phyloP scores from a whole-genome alignment of 2,888 invertebrate genomes.

The Drosophila robusta region DNA sequence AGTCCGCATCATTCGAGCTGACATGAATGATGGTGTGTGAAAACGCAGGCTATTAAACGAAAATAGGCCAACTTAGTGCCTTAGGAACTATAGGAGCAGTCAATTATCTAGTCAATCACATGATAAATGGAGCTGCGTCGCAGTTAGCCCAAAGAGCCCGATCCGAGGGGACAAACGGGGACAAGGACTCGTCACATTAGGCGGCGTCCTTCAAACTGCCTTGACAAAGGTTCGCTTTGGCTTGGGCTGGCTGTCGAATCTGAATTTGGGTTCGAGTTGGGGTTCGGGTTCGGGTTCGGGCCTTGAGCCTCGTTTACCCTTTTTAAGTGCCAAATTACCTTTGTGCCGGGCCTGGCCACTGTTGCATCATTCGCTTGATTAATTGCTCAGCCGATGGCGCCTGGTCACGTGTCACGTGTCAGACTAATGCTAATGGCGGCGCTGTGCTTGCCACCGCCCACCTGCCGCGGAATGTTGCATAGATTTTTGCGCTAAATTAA shows the following conservation, averaged over 20 bases:
- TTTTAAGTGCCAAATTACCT: slow-evolving; percentile 76
- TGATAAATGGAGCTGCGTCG: slow-evolving; percentile 67
- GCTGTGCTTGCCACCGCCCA: neutral
- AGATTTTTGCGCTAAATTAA: slow-evolving; percentile 61
- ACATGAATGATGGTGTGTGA: slow-evolving; percentile 21
- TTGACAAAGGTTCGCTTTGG: slow-evolving; percentile 62
- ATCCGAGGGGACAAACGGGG: slow-evolving; percentile 22
- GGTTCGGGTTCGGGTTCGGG: slow-evolving; percentile 6
- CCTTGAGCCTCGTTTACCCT: slow-evolving; percentile 58
- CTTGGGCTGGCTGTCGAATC: slow-evolving; percentile 1
- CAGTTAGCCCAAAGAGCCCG: slow-evolving; percentile 29
- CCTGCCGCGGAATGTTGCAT: slow-evolving; percentile 32
- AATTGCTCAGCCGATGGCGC: slow-evolving; percentile 54
- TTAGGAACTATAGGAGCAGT: slow-evolving; percentile 38
- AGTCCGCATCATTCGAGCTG: neutral
- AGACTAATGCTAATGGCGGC: slow-evolving; percentile 39
- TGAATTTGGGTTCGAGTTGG: slow-evolving; percentile 3
- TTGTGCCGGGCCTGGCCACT: slow-evolving; percentile 39
- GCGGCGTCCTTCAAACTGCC: slow-evolving; percentile 48
- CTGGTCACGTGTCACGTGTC: slow-evolving; percentile 57
- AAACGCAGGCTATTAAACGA: slow-evolving; percentile 3
- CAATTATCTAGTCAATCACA: slow-evolving; percentile 77
- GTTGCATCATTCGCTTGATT: slow-evolving; percentile 73
- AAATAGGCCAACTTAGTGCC: slow-evolving; percentile 14
- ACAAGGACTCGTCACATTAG: slow-evolving; percentile 64